Base-by-base conservation (phyloP, 2,888 invertebrate genomes). In the Pediacus dermestoides region DNA sequence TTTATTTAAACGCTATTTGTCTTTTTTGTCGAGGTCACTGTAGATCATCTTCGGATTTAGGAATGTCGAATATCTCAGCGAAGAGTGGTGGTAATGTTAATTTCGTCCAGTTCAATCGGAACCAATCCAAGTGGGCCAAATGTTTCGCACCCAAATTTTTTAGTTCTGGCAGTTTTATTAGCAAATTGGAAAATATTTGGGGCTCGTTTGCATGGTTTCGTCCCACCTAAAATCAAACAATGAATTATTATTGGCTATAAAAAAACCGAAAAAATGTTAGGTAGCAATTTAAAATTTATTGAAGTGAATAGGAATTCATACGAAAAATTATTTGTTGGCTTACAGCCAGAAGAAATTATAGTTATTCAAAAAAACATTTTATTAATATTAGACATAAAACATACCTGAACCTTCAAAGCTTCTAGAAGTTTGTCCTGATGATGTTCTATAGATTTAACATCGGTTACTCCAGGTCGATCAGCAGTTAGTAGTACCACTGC, bases 61-160 rank as follows among this genome's bases (percentile, higher is more conserved):
- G 90, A 71, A 96, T 93, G 78, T 96, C 95, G 72, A 93, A 96
- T 58, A 95, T 92, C 72, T 96, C 96, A 18, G 94, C 87, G 72
- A 93, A 96, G 37, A 96, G 79, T 2, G 94, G 92, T 30, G 95
- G 95, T 57, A 95, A 77, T 46, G 85, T 77, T 41, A 89, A 76
- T 58, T 82, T 81, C 41, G 80, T 79, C 93, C 93, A 94, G 71
- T 88, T 83, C 58, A 83, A 78, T 53, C 94, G 81, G 72, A 90
- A 92, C 93, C 93, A 96, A 66, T 84, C 81, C 60, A 95, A 75
- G 59, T 89, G 82, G 50, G 85, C 81, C 53, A 82, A 79, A 71
- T 95, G 94, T 51, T 87, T 84, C 27, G 76, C 75, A 16, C 94
- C 91, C 35, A 96, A 76, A 16, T 81, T 77, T 42, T 87, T 76